Base-by-base conservation (phyloP, 1,140 invertebrate genomes). In the Archivesica marissinica region DNA sequence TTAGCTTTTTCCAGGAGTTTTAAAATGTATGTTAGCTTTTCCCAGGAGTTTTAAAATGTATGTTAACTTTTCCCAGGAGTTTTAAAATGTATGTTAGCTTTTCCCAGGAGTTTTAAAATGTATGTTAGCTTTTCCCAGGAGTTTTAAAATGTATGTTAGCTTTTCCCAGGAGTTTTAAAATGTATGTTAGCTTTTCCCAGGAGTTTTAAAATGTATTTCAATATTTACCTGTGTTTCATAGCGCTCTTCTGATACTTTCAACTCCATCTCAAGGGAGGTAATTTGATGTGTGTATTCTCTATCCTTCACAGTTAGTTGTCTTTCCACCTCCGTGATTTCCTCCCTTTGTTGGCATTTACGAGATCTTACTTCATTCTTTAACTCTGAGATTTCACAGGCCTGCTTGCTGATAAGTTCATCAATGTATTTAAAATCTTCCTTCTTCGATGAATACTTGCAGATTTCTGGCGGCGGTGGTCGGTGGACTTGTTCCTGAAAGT, bases 401-500 rank as follows among this genome's bases (percentile, higher is more conserved):
- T 92, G 91, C 33, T 90, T 88, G n/a, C 76, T 89, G 23, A 92
- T 90, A 6, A 92, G 81, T 68, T 91, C 90, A 88, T 92, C 90
- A 70, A 90, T 88, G 79, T 91, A 91, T 59, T 88, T 90, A 23
- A 77, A 84, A 25, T 91, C 90, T 35, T 86, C 80, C n/a, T 83
- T 87, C 17, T 52, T 44, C 11, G 68, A 35, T 17, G 25, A 28
- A 41, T 83, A 83, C 50, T 83, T 83, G 33, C 80, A 83, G 23
- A 83, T 50, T 17, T 75, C 80, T 47, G 33, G 35, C 17, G 38
- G 28, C 17, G 68, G 52, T 20, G 28, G 3, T 50, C 39, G 50
- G 2, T 64, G 56, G 9, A 50, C 56, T 47, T 38, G 35, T 50
- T 68, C 77, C 77, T 79, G 41, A 25, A 33, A 35, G 52, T 17